Conservation (phyloP, 2,888 invertebrate genomes). For the Tortricodes alternella region DNA sequence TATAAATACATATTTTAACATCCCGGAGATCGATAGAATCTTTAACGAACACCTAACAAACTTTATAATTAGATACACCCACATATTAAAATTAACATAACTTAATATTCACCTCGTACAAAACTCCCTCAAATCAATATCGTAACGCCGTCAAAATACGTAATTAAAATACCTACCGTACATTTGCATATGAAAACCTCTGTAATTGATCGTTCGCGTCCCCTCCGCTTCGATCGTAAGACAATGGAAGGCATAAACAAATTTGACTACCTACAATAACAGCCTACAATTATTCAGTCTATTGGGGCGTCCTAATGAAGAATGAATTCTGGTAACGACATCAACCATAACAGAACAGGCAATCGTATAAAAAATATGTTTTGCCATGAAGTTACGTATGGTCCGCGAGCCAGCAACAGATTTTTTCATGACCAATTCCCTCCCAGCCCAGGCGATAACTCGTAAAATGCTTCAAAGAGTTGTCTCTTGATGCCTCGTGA, state of each 20-base stretch:
- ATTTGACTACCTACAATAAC: slow-evolving; percentile 27
- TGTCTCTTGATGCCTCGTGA: too few species aligned
- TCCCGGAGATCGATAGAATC: slow-evolving; percentile 16
- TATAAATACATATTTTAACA: slow-evolving; percentile 1
- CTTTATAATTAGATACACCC: slow-evolving; percentile 28
- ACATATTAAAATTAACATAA: slow-evolving; percentile 31
- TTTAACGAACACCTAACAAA: slow-evolving; percentile 27
- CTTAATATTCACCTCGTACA: slow-evolving; percentile 32
- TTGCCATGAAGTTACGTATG: too few species aligned
- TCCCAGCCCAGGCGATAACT: too few species aligned
- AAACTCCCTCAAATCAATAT: slow-evolving; percentile 71
- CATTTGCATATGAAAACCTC: slow-evolving; percentile 80
- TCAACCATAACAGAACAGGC: neutral
- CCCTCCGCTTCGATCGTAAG: slow-evolving; percentile 47
- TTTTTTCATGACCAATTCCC: too few species aligned
- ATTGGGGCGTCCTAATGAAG: neutral
- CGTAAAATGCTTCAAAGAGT: too few species aligned
- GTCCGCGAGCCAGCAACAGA: too few species aligned
- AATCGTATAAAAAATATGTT: neutral
- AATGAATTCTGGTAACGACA: neutral
- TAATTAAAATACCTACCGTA: slow-evolving; percentile 76
- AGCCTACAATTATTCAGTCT: neutral
- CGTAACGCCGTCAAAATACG: slow-evolving; percentile 72
- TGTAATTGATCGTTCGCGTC: slow-evolving; percentile 71
- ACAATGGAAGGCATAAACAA: slow-evolving; percentile 45